phyloP scores from a whole-genome alignment of 2,888 invertebrate species.

The Eupithecia insigniata region DNA sequence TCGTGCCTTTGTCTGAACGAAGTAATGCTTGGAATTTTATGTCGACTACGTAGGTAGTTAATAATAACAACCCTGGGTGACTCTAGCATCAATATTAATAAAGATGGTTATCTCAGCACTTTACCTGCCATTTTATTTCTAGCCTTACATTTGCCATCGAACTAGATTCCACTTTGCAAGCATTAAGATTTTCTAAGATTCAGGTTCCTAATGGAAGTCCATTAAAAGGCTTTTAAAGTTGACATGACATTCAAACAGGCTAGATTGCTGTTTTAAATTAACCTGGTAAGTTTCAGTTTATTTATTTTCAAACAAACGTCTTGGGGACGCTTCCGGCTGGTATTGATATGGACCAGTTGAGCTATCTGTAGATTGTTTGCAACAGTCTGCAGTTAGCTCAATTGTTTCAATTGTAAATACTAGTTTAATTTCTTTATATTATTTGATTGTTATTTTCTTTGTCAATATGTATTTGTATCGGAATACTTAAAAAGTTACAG shows the following conservation, averaged over 20 bases:
- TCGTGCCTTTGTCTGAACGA: not conserved
- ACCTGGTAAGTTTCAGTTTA: conserved; percentile 8
- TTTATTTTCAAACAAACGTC: too few species aligned
- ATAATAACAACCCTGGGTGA: not conserved
- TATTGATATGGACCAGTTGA: too few species aligned
- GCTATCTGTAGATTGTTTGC: too few species aligned
- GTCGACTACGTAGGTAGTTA: not conserved
- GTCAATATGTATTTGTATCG: not conserved
- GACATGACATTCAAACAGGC: conserved; percentile 27
- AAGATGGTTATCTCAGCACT: not conserved
- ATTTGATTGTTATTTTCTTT: not conserved
- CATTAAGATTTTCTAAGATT: conserved; percentile 22
- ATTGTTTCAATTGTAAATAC: too few species aligned
- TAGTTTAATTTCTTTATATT: too few species aligned
- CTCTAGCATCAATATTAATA: not conserved
- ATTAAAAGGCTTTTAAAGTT: conserved; percentile 41
- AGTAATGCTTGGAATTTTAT: not conserved
- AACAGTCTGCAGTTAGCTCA: too few species aligned
- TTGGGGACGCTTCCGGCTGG: too few species aligned
- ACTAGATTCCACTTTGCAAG: conserved; percentile 21
- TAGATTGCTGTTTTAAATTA: conserved; percentile 25
- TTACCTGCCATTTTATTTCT: conserved; percentile 5
- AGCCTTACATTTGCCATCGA: conserved; percentile 1
- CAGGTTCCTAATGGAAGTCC: conserved; percentile 30
- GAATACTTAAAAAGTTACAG: not conserved